Conservation (phyloP, 2,888 invertebrate species). For the Syrista parreyssii region DNA sequence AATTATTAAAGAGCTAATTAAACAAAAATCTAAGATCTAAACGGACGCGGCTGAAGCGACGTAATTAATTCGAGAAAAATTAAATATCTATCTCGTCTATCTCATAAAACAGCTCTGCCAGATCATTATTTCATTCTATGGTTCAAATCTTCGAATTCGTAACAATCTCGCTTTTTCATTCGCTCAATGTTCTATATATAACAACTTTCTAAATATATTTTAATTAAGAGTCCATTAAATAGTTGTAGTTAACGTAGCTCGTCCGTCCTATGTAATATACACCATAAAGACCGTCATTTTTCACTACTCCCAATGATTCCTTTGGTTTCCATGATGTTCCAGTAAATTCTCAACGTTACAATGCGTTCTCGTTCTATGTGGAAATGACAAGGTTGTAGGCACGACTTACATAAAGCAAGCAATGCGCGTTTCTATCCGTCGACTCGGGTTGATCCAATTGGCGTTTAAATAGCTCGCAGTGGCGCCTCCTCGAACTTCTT, state of each 20-base stretch:
- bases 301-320: background rate
- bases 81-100: background rate
- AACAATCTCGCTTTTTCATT: background rate
- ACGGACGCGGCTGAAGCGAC: background rate
- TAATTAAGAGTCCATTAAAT: background rate
- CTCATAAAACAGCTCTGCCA: background rate
- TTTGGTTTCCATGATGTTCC: background rate
- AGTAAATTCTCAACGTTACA: background rate
- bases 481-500: constrained; percentile 33
- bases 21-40: background rate
- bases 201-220: background rate
- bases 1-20: background rate
- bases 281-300: background rate
- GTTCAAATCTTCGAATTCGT: background rate
- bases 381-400: background rate
- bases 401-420: background rate
- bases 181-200: background rate
- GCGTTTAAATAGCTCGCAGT: constrained; percentile 48
- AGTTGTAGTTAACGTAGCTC: background rate
- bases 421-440: constrained; percentile 2
- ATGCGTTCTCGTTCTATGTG: background rate
- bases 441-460: constrained; percentile 49
- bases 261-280: background rate
- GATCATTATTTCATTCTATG: background rate
- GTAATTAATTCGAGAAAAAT: background rate